Percentiles rank a stretch among this genome's conserved stretches.
phyloP scores from a whole-genome alignment of 1,140 invertebrate genomes.

The Macrobrachium rosenbergii region DNA sequence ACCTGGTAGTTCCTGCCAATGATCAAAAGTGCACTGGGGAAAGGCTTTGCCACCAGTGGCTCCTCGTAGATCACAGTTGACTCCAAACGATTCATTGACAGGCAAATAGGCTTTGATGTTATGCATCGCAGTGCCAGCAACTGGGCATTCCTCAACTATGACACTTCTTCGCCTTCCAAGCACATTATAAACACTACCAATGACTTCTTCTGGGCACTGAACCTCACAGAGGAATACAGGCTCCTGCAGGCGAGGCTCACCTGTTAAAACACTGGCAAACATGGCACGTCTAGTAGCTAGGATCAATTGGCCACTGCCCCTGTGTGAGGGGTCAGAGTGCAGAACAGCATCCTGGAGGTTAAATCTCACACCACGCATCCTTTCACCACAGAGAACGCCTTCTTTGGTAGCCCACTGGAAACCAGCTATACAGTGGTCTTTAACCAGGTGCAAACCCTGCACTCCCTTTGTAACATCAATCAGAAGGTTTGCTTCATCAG shows the following conservation, averaged over 20 bases:
- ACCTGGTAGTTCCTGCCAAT: slow-evolving; percentile 98
- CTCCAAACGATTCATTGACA: slow-evolving; percentile 99
- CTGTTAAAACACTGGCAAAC: slow-evolving; percentile 96
- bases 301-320: slow-evolving; percentile 99
- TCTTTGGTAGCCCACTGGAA: slow-evolving; percentile 99
- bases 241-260: slow-evolving; percentile 94
- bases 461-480: slow-evolving; percentile 99
- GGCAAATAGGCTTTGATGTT: slow-evolving; percentile 98
- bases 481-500: slow-evolving; percentile 96
- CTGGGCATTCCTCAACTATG: slow-evolving; percentile 92
- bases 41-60: slow-evolving; percentile 99
- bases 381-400: slow-evolving; percentile 98
- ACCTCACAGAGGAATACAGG: slow-evolving; percentile 99
- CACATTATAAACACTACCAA: slow-evolving; percentile 96
- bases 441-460: slow-evolving; percentile 98
- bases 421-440: slow-evolving; percentile 98
- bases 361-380: slow-evolving; percentile 96
- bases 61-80: slow-evolving; percentile 97
- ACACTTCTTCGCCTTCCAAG: slow-evolving; percentile 96
- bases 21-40: slow-evolving; percentile 99
- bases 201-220: slow-evolving; percentile 95
- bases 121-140: slow-evolving; percentile 98
- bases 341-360: slow-evolving; percentile 99
- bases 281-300: slow-evolving; percentile 97
- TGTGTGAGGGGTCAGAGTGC: slow-evolving; percentile 99